Conservation (phyloP, 2,888 invertebrate genomes). For the Zygaena filipendulae region DNA sequence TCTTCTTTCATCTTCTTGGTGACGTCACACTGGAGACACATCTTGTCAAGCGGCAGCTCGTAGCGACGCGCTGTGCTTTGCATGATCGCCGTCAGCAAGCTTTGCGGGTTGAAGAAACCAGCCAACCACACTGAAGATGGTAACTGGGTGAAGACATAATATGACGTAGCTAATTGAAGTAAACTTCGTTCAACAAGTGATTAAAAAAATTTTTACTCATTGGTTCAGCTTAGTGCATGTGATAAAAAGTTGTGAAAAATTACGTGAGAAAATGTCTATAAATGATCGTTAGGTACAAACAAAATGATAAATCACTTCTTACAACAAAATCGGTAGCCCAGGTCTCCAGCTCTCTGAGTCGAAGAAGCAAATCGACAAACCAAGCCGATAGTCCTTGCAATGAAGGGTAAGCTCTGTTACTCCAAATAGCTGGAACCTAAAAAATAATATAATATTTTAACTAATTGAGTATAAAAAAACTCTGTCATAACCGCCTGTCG, state of each 20-base stretch:
- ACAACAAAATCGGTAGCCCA: conserved; percentile 97
- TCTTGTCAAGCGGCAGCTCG: conserved; percentile 92
- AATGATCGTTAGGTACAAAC: no score
- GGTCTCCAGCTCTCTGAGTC: conserved; percentile 89
- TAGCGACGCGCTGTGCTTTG: conserved; percentile 95
- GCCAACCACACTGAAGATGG: conserved; percentile 95
- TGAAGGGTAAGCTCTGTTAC: conserved; percentile 90
- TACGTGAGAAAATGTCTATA: no score
- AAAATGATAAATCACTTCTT: no score
- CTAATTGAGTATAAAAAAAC: conserved; percentile 1
- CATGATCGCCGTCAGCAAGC: conserved; percentile 96
- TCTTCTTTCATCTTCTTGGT: conserved; percentile 97
- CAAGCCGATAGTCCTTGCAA: conserved; percentile 87
- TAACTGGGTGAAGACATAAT: conserved; percentile 67
- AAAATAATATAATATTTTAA: conserved; percentile 3
- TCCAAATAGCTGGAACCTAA: conserved; percentile 88
- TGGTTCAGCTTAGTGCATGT: conserved; percentile 1
- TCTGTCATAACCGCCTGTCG: no score
- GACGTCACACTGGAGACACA: conserved; percentile 97
- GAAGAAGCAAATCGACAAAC: conserved; percentile 90
- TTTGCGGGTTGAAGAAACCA: conserved; percentile 98
- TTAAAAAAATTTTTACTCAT: conserved; percentile 5
- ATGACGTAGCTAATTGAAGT: no score
- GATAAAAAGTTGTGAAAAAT: conserved; percentile 2
- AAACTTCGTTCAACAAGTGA: no score